Percentiles rank a stretch among this genome's conserved stretches.
These are phyloP conservation scores for Lathronympha strigana DNA, from an alignment of 2,888 invertebrate species.

Conservation along the genomic window DNA sequence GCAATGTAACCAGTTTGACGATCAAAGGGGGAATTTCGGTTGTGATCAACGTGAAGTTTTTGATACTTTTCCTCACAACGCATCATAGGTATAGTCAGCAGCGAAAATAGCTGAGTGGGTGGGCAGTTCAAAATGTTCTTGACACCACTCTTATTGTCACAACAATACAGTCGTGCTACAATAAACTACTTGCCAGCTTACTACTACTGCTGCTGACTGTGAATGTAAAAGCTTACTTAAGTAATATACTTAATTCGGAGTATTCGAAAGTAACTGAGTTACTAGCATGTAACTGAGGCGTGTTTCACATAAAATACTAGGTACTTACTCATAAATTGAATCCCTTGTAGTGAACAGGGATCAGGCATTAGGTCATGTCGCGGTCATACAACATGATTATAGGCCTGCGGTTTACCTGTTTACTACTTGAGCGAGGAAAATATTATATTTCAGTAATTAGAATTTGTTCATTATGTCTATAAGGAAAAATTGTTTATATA, in stretches of 20 bases:
- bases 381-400: slow-evolving; percentile 1
- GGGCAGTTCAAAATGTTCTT: no score
- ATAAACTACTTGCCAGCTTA: no score
- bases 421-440: slow-evolving; percentile 27
- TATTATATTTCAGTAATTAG: slow-evolving; percentile 21
- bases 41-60: background rate
- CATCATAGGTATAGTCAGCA: background rate
- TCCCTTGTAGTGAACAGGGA: slow-evolving; percentile 1
- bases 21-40: background rate
- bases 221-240: no score
- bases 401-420: slow-evolving; percentile 37
- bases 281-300: no score
- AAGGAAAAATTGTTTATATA: slow-evolving; percentile 22
- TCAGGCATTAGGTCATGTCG: slow-evolving; percentile 13
- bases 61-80: background rate
- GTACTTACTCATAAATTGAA: no score
- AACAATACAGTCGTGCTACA: no score
- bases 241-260: no score
- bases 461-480: slow-evolving; percentile 23
- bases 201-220: no score
- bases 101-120: background rate
- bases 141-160: no score
- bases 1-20: background rate
- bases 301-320: no score
- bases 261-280: no score